Conservation (phyloP, 2,888 invertebrate genomes). For the Choristoneura rosaceana region DNA sequence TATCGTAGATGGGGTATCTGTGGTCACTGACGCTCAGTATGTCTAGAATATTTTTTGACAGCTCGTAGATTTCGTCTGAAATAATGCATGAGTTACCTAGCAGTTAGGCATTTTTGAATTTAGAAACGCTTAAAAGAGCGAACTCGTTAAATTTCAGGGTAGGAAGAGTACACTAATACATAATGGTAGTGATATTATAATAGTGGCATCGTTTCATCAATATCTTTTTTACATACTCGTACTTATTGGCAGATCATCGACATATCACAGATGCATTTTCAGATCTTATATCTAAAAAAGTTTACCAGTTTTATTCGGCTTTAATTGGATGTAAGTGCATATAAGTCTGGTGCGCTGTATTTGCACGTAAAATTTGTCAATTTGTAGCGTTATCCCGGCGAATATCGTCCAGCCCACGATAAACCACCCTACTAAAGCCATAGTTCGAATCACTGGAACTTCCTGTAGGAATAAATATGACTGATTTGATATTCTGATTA, state of each 20-base stretch:
- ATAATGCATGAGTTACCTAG: background rate
- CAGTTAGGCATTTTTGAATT: too few relatives aligned
- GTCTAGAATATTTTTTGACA: slow-evolving; percentile 56
- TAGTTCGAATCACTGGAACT: slow-evolving; percentile 53
- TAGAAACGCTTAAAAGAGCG: too few relatives aligned
- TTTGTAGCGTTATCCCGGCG: slow-evolving; percentile 47
- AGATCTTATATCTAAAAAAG: background rate
- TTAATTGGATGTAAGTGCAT: slow-evolving; percentile 66
- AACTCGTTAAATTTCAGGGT: too few relatives aligned
- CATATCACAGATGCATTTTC: background rate
- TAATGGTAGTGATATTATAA: too few relatives aligned
- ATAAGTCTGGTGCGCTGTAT: slow-evolving; percentile 66
- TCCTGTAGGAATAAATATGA: slow-evolving; percentile 48
- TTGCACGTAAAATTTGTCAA: slow-evolving; percentile 61
- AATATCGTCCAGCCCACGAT: slow-evolving; percentile 56
- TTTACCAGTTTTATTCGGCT: slow-evolving; percentile 29
- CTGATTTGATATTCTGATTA: background rate
- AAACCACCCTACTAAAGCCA: slow-evolving; percentile 57
- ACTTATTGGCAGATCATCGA: too few relatives aligned
- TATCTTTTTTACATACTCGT: too few relatives aligned
- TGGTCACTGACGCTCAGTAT: slow-evolving; percentile 56
- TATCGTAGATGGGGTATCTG: slow-evolving; percentile 53
- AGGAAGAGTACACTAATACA: too few relatives aligned
- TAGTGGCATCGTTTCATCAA: too few relatives aligned
- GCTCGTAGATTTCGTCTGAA: slow-evolving; percentile 57